Base-by-base conservation (phyloP, 1,140 invertebrate species). In the Drosophila varians region DNA sequence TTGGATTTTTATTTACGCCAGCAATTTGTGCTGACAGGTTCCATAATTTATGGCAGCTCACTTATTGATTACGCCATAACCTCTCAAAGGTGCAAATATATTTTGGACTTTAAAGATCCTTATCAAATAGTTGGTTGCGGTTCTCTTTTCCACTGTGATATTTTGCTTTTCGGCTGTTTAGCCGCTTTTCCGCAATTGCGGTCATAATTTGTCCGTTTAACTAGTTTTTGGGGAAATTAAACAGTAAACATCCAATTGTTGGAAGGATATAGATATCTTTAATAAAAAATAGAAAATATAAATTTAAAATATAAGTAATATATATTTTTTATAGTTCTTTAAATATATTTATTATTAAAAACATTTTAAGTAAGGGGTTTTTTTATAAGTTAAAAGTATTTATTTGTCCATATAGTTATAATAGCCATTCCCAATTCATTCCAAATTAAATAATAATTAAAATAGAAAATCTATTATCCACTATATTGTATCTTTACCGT, bases 11-110 rank as follows among this genome's bases (percentile, higher is more conserved):
- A 77, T 83, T 66, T 83, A 69, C 57, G 60, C 36, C 51, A 28
- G 55, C 74, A 43, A 76, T 69, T 76, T 68, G 54, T 53, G 77
- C 62, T 76, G 80, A 87, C 80, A 84, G 80, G 47, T 73, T 23
- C 58, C 77, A 86, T 79, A 86, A 86, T 86, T 84, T 84, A 84
- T 84, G 82, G 62, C 45, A 21, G 46, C 52, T 61, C 80, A 80
- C 82, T 84, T 86, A 84, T 84, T 84, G 80, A 84, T 84, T 84
- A 80, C 43, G 64, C 16, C 46, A 14, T 4, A 34, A 43, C n/a
- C 46, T 19, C 36, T 52, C 21, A 25, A 31, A 74, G 69, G 75
- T 77, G 55, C 61, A 45, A 34, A 23, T 40, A 18, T 14, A 23
- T 40, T 53, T 38, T 38, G 47, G 47, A 40, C 45, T 58, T 77